These are phyloP conservation scores for Ophiothrix spiculata DNA, from an alignment of 35 echinoderm and acorn worm genomes.

Conservation along the genomic window DNA sequence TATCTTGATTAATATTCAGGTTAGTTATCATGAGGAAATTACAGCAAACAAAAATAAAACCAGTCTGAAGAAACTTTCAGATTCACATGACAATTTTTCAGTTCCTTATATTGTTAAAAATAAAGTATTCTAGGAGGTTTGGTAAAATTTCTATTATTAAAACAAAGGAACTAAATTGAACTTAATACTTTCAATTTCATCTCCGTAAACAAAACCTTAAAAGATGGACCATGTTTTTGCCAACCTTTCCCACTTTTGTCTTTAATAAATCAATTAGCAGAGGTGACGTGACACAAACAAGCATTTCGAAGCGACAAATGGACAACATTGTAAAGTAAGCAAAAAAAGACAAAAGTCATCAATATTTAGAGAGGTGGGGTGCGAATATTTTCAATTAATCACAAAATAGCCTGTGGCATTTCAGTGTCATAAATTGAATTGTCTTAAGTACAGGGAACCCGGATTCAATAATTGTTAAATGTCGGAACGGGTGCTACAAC, in stretches of 20 bases:
- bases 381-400: constrained; percentile 13
- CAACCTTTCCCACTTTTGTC: neutral
- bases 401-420: neutral
- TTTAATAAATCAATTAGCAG: neutral
- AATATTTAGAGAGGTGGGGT: constrained; percentile 3
- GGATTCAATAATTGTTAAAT: constrained; percentile 1
- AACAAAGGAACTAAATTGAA: too few species aligned
- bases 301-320: neutral
- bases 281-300: neutral
- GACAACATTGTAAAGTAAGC: neutral
- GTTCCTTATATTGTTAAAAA: too few species aligned
- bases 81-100: too few species aligned
- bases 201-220: too few species aligned
- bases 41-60: too few species aligned
- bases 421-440: constrained; percentile 4
- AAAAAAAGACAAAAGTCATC: neutral
- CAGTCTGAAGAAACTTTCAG: too few species aligned
- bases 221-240: neutral
- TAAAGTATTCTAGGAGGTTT: too few species aligned
- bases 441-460: neutral
- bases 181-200: too few species aligned
- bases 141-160: too few species aligned
- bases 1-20: too few species aligned
- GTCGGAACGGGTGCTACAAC: neutral
- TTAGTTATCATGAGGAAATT: too few species aligned